Base-by-base conservation (phyloP, 2,113 vertebrate genomes). In the Equus przewalskii region DNA sequence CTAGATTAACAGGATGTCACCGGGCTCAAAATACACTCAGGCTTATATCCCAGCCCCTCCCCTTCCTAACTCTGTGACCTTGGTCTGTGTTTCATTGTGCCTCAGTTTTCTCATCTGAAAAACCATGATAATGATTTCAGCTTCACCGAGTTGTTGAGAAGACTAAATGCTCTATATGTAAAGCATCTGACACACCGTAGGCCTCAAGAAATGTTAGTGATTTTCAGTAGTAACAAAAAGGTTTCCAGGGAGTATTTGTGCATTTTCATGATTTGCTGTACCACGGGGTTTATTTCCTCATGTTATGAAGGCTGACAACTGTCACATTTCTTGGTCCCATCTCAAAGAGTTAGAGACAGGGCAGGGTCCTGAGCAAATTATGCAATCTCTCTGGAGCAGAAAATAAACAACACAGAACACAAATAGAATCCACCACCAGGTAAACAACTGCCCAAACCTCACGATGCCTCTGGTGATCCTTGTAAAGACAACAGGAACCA, bases 381-480 rank as follows among this genome's bases (percentile, higher is more conserved):
- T 2, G 22, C 44, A 70, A n/a, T 86, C 73, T 60, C 87, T 65
- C 9, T 16, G 49, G 81, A 95, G 36, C n/a, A 49, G 81, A 76
- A 94, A 91, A 75, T 67, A 94, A 96, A 91, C 67, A 46, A 19
- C 28, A 41, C 4, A 22, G 76, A 81, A n/a, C 89, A 80, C 56
- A 81, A 60, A 72, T 16, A 91, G 80, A 85, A 13, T 73, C 51
- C 54, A 69, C 56, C 28, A 12, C 69, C 64, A 1, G 26, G 30
- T 73, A 82, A 95, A 84, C 87, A 95, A 49, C 69, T 30, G 8
- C 64, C 1, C 89, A 62, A 16, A 51, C 22, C 64, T 81, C 87
- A 33, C 93, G 73, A 15, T 54, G 83, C 76, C 96, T 86, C 94
- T 54, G 60, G 65, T 93, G 93, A 88, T 46, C 83, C 80, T 90